Evolutionary conservation across 2,888 invertebrate species (phyloP), one percentile per base, ranked within the genome.

Genomic region (Clusia tigrina): DNA sequence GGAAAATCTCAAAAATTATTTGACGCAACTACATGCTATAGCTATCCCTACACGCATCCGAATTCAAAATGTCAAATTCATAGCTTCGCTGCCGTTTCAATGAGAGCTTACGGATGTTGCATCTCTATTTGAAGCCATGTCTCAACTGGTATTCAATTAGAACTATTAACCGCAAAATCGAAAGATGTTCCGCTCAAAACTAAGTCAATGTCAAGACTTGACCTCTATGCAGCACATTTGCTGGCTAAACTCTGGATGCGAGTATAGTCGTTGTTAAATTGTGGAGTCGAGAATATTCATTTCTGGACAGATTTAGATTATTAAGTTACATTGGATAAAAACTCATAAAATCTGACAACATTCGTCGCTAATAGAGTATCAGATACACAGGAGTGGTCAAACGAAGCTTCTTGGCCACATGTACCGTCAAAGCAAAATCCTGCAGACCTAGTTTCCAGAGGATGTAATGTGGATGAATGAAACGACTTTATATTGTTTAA

Each of bases 401-500:
- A 42, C 9, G n/a, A 6, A 6, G 6, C 42, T 3, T 2, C 1
- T 15, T 26, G 54, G 18, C 23, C 1, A 26, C 6, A n/a, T n/a
- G n/a, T n/a, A n/a, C n/a, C n/a, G n/a, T n/a, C n/a, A n/a, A n/a
- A n/a, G n/a, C n/a, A n/a, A n/a, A n/a, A n/a, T n/a, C n/a, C n/a
- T n/a, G n/a, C n/a, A n/a, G n/a, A n/a, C n/a, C n/a, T n/a, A n/a
- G n/a, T n/a, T n/a, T n/a, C n/a, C n/a, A n/a, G n/a, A n/a, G n/a
- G n/a, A n/a, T n/a, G n/a, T n/a, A n/a, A n/a, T n/a, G n/a, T n/a
- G n/a, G n/a, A n/a, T n/a, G n/a, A 18, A 17, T n/a, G 51, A 62
- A 12, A 22, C 63, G 10, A 17, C n/a, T 64, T 62, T 15, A 58
- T 64, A 2, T 64, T 63, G 64, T 65, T 63, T 42, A 25, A 18